Evolutionary conservation across 1,140 invertebrate genomes (phyloP).

Genomic region (Tetramorium parvispinum): DNA sequence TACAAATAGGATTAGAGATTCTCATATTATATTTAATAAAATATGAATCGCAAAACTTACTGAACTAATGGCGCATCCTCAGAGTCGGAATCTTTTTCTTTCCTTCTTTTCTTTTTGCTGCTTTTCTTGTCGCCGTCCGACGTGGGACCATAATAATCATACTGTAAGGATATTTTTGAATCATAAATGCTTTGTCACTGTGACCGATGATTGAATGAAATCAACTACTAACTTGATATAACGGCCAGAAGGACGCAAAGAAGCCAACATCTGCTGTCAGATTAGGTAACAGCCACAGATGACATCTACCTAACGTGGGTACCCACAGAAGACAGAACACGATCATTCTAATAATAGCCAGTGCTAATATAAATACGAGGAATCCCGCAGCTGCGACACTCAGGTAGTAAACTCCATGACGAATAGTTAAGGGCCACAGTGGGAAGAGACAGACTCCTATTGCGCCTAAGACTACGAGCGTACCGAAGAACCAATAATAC

Average conservation of each 20-base stretch:
- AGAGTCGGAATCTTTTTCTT: conserved; percentile 91
- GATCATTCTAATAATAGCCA: conserved; percentile 95
- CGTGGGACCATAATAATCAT: conserved; percentile 90
- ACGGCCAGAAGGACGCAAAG: conserved; percentile 98
- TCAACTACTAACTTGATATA: conserved; percentile 92
- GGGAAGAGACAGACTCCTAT: conserved; percentile 99
- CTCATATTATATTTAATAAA: conserved; percentile 35
- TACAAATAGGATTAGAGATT: background rate
- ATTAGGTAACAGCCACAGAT: conserved; percentile 99
- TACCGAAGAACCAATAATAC: conserved; percentile 98
- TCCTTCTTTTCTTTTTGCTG: conserved; percentile 92
- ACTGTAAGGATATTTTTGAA: conserved; percentile 85
- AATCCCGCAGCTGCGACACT: conserved; percentile 97
- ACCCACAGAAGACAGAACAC: conserved; percentile 97
- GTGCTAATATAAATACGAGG: conserved; percentile 95
- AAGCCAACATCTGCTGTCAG: conserved; percentile 99
- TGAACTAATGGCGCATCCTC: conserved; percentile 84
- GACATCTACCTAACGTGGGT: conserved; percentile 95
- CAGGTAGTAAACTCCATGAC: conserved; percentile 98
- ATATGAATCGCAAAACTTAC: conserved; percentile 73
- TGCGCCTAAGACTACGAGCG: conserved; percentile 95
- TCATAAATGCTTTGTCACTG: background rate
- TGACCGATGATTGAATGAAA: background rate
- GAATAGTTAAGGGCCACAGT: conserved; percentile 97
- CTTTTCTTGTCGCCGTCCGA: conserved; percentile 86